Percentiles rank a stretch among this genome's conserved stretches.
Evolutionary conservation across 2,113 vertebrate species (phyloP).

Genomic region (Cyanocitta stelleri): DNA sequence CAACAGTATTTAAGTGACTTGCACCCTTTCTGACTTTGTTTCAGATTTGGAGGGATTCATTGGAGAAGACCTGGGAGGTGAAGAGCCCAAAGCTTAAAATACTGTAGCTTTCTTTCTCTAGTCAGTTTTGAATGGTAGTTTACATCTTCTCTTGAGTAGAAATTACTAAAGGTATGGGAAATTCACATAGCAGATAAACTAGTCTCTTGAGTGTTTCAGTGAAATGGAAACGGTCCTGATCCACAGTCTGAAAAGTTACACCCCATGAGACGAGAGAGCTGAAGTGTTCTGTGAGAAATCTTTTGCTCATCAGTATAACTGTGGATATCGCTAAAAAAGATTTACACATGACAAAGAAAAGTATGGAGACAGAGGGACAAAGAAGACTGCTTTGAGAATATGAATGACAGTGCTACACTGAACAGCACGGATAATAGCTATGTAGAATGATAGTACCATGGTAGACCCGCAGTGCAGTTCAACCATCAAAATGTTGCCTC

Average conservation of each 20-base stretch:
- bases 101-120: not conserved
- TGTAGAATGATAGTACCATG: not conserved
- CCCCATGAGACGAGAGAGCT: not conserved
- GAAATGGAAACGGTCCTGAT: slow-evolving; percentile 19
- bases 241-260: slow-evolving; percentile 29
- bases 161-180: not conserved
- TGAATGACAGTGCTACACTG: not conserved
- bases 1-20: not conserved
- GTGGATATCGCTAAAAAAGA: not conserved
- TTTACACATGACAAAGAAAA: not conserved
- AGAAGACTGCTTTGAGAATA: not conserved
- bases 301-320: slow-evolving; percentile 3
- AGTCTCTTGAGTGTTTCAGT: not conserved
- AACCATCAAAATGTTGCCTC: not conserved
- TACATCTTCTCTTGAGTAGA: not conserved
- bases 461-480: not conserved
- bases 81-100: not conserved
- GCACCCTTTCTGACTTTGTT: not conserved
- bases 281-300: slow-evolving; percentile 21
- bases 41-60: not conserved
- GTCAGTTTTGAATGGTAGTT: not conserved
- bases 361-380: not conserved
- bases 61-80: not conserved
- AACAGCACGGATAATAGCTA: not conserved
- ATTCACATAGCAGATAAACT: slow-evolving; percentile 17